These are phyloP conservation scores for Dicentrarchus labrax DNA, from an alignment of 2,113 vertebrate genomes.

Conservation along the genomic window DNA sequence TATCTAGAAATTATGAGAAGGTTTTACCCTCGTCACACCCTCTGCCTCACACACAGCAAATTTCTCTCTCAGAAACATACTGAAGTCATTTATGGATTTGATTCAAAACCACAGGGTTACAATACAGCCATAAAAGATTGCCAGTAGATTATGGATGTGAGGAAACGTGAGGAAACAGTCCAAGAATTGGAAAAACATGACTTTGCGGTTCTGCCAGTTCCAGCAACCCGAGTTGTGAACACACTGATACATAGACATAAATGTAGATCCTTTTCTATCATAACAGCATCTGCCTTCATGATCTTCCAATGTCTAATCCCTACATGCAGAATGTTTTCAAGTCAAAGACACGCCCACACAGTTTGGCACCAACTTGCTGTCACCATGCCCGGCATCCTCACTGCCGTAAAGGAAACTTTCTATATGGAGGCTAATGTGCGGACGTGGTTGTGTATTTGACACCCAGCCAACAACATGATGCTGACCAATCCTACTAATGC, in stretches of 20 bases:
- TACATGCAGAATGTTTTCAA: constrained; percentile 3
- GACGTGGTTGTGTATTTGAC: constrained; percentile 24
- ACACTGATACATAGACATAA: neutral
- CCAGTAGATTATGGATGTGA: constrained; percentile 18
- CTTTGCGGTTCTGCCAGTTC: constrained; percentile 34
- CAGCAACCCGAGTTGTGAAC: constrained; percentile 16
- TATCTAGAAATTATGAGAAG: constrained; percentile 7
- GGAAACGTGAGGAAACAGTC: neutral
- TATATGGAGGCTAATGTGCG: constrained; percentile 4
- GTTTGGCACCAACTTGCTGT: neutral
- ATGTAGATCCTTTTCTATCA: constrained; percentile 5
- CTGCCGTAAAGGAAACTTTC: neutral
- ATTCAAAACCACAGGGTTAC: constrained; percentile 51
- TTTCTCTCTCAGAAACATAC: constrained; percentile 28
- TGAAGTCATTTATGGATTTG: constrained; percentile 43
- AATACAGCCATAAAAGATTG: constrained; percentile 36
- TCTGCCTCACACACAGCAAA: neutral
- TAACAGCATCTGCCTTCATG: constrained; percentile 24
- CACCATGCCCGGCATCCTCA: neutral
- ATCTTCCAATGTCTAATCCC: neutral
- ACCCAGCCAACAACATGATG: constrained; percentile 15
- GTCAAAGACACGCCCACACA: neutral
- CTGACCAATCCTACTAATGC: constrained; percentile 25
- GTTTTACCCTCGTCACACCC: neutral
- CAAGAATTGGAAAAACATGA: constrained; percentile 44